Percentiles rank a stretch among this genome's conserved stretches.
These are phyloP conservation scores for Drosophila gaucha DNA, from an alignment of 2,888 invertebrate genomes.

Conservation along the genomic window DNA sequence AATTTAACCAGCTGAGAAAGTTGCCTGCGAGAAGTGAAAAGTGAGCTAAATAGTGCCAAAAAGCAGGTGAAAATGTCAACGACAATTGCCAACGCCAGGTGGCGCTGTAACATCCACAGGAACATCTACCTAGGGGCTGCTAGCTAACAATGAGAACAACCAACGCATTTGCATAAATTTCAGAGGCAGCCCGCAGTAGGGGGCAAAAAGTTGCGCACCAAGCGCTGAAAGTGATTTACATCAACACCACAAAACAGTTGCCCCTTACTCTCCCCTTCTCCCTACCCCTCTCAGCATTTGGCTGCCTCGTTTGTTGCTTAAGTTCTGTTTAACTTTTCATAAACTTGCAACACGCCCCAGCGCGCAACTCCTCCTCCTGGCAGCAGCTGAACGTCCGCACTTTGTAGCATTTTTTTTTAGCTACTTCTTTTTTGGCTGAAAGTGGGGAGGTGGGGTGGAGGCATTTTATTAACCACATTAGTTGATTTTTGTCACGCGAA, in stretches of 20 bases:
- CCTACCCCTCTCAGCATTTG: slow-evolving; percentile 22
- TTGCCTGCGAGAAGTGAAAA: slow-evolving; percentile 21
- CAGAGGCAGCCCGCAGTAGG: slow-evolving; percentile 44
- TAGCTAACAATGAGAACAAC: slow-evolving; percentile 58
- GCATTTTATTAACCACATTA: slow-evolving; percentile 75
- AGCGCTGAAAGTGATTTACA: slow-evolving; percentile 75
- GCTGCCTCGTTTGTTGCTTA: slow-evolving; percentile 66
- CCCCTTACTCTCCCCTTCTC: neutral
- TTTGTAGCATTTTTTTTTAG: slow-evolving; percentile 44
- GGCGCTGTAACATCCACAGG: slow-evolving; percentile 37
- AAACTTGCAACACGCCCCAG: slow-evolving; percentile 68
- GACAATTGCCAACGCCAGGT: slow-evolving; percentile 70
- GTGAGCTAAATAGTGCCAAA: slow-evolving; percentile 27
- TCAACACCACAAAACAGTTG: slow-evolving; percentile 46
- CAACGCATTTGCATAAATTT: slow-evolving; percentile 77
- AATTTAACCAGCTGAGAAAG: slow-evolving; percentile 55
- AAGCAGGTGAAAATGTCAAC: slow-evolving; percentile 72
- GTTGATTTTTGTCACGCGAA: slow-evolving; percentile 82
- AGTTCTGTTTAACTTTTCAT: slow-evolving; percentile 78
- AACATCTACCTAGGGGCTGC: slow-evolving; percentile 28
- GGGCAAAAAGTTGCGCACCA: slow-evolving; percentile 61
- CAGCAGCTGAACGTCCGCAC: slow-evolving; percentile 22
- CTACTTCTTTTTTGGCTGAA: slow-evolving; percentile 29
- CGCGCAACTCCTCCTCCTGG: slow-evolving; percentile 13
- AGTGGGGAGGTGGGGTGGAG: neutral